Evolutionary conservation across 2,113 vertebrate genomes (phyloP), one percentile per base, ranked within the genome.

Genomic region (Tringa solitaria): DNA sequence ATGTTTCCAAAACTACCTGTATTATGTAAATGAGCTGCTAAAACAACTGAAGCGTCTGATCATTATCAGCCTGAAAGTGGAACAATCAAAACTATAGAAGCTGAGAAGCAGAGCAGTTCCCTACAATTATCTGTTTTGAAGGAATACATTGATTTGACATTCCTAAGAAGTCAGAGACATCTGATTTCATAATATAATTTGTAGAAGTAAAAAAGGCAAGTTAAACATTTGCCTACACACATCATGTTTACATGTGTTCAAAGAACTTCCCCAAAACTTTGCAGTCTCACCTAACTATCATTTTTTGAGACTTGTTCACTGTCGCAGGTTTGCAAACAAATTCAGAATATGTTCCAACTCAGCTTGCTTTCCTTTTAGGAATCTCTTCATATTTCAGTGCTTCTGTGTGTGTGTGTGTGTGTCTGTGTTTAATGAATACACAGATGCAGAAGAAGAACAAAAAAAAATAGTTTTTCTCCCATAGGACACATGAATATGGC

Each of bases 141-240:
- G 97, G 96, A 98, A 97, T 96, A 96, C 96, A 84, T 95, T 97
- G 97, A 97, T 98, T 98, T 98, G 98, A 98, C 97, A 97, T 97
- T 97, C 97, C 95, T 98, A 98, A 98, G 98, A 98, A 98, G 97
- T 98, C 97, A 97, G 95, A 98, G 96, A 97, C 75, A 43, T 97
- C 97, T 98, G 98, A 98, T 98, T 98, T 98, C 95, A 97, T 98
- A 98, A 98, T 97, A 98, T 97, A 98, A 98, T 98, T 98, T 98
- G 96, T 96, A 97, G 97, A 98, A 98, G 95, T 98, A 97, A 98
- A 98, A 98, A 98, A 98, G 94, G 96, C 95, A 97, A 98, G 96
- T 98, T 98, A 98, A 98, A 98, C 95, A 98, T 98, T 98, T 98
- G 97, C 97, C 97, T 97, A 97, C 95, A 97, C 94, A 96, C 92